Evolutionary conservation across 2,888 invertebrate species (phyloP), one percentile per base, ranked within the genome.

Genomic region (Ptilodon capucinus): DNA sequence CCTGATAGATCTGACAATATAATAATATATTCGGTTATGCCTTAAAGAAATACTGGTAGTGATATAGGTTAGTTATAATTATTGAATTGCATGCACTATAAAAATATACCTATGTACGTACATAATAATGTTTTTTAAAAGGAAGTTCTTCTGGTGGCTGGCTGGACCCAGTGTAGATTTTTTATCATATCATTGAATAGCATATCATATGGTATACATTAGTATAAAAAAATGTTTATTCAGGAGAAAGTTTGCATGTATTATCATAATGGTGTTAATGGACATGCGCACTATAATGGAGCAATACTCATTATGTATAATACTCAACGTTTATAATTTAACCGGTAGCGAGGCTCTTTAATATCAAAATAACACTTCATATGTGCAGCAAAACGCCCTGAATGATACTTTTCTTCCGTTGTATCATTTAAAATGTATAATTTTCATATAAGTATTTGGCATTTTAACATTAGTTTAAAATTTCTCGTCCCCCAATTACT

Each of bases 1-100:
- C 90, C 90, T 89, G 83, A 88, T 90, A 90, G 88, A 86, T 85
- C 74, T 83, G 90, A 91, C 90, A 91, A 91, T 91, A 90, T 86
- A 63, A 75, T 71, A 60, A 71, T 58, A 75, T 79, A 85, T 84
- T 86, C 76, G 76, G 79, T 86, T 88, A 85, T 88, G 90, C 90
- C 90, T 87, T 89, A 88, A 80, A 49, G 76, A 84, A 79, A 84
- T 86, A 87, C 73, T 81, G 76, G 81, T 89, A 87, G 86, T 84
- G 77, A 84, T 83, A 76, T 84, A 82, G 72, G 58, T 79, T 81
- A 86, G 81, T 50, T 71, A 75, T 80, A n/a, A 82, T 66, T 76
- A 78, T 72, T 76, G 68, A 76, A 80, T 75, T 81, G 85, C 86
- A 86, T 86, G 83, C 76, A n/a, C n/a, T n/a, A n/a, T 86, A 86